A percentile compares a stretch with the other conserved stretches of the same genome.
Evolutionary conservation across 2,888 invertebrate genomes (phyloP).

Genomic region (Congeria kusceri): DNA sequence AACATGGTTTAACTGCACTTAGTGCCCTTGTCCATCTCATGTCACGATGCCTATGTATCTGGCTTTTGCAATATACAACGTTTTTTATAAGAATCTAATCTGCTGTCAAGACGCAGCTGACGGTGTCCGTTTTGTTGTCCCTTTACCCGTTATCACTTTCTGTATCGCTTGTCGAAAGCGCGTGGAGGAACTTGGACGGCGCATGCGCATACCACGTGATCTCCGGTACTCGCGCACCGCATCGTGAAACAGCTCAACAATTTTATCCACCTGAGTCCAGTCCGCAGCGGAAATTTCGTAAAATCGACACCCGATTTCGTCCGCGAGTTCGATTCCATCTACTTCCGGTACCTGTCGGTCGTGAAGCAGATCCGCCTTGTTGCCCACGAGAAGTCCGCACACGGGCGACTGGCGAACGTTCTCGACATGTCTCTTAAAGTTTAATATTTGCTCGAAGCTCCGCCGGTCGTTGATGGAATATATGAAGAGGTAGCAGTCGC

Average conservation of each 20-base stretch:
- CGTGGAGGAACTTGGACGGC: constrained; percentile 80
- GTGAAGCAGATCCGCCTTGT: constrained; percentile 81
- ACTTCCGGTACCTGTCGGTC: constrained; percentile 76
- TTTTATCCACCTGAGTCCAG: constrained; percentile 77
- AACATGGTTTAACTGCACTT: no score
- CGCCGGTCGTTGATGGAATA: constrained; percentile 81
- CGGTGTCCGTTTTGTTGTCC: constrained; percentile 18
- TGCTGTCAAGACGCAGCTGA: no score
- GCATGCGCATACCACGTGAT: constrained; percentile 67
- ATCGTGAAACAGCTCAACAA: constrained; percentile 81
- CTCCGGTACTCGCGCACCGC: constrained; percentile 80
- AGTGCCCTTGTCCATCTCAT: no score
- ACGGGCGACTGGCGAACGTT: constrained; percentile 67
- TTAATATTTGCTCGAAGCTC: constrained; percentile 77
- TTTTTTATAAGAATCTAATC: no score
- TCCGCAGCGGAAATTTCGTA: constrained; percentile 84
- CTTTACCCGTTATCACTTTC: constrained; percentile 78
- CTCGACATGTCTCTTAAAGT: constrained; percentile 78
- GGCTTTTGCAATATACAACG: no score
- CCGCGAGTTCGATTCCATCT: constrained; percentile 80
- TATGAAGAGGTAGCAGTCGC: constrained; percentile 82
- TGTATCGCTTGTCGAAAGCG: constrained; percentile 79
- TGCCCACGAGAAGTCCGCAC: constrained; percentile 79
- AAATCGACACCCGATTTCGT: constrained; percentile 80
- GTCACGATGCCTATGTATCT: no score